A percentile compares a stretch with the other conserved stretches of the same genome.
These are phyloP conservation scores for Oxyura jamaicensis DNA, from an alignment of 2,113 vertebrate species.

Conservation along the genomic window DNA sequence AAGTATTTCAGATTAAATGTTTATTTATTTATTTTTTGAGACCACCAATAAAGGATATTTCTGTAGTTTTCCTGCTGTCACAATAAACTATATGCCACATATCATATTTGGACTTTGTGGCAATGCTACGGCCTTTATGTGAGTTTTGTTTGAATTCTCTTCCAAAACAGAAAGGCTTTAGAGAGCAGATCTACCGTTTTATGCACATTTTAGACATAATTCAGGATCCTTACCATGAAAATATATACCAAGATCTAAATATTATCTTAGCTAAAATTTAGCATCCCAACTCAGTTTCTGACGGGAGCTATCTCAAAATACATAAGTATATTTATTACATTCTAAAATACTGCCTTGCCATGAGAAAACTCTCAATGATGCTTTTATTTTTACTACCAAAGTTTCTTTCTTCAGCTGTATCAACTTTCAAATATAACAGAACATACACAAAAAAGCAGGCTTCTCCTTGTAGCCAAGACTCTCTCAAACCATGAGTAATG, in stretches of 20 bases:
- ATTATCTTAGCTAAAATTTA: not conserved
- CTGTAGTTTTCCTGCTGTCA: not conserved
- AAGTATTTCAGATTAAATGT: not conserved
- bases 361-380: not conserved
- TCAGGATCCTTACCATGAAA: not conserved
- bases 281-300: not conserved
- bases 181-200: not conserved
- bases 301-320: not conserved
- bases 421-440: not conserved
- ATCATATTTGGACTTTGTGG: not conserved
- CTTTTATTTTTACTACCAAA: not conserved
- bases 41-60: not conserved
- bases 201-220: not conserved
- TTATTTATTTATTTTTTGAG: accelerated
- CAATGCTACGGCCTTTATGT: not conserved
- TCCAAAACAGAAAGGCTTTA: not conserved
- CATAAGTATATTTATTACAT: not conserved
- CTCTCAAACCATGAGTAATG: not conserved
- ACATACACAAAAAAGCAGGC: not conserved
- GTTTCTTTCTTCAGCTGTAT: not conserved
- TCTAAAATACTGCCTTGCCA: not conserved
- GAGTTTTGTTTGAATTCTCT: not conserved
- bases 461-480: not conserved
- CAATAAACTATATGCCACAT: not conserved
- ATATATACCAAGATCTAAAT: not conserved